These are phyloP conservation scores for Pluvianellus socialis DNA, from an alignment of 2,113 vertebrate genomes.

Conservation along the genomic window DNA sequence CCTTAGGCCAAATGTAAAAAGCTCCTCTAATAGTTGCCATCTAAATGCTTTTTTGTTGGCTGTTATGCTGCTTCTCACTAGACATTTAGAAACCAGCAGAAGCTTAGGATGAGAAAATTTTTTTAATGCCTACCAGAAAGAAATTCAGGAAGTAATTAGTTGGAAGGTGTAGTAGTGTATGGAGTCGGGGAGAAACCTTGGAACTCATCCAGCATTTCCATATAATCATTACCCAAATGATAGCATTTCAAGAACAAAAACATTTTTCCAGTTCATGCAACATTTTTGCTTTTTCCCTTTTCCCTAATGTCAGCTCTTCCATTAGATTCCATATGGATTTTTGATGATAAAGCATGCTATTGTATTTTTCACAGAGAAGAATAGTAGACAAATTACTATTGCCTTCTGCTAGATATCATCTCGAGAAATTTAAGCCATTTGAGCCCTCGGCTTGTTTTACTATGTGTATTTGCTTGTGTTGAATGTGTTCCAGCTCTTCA, in stretches of 20 bases:
- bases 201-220: neutral
- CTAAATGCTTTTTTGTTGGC: neutral
- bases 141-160: neutral
- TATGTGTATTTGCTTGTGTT: slow-evolving; percentile 72
- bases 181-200: neutral
- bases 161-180: neutral
- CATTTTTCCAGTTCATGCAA: neutral
- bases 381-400: neutral
- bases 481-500: slow-evolving; percentile 69
- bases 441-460: slow-evolving; percentile 53
- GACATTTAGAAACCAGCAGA: neutral
- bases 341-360: neutral
- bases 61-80: neutral
- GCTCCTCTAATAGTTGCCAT: neutral
- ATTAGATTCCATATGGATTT: neutral
- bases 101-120: neutral
- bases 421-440: slow-evolving; percentile 30
- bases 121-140: neutral
- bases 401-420: slow-evolving; percentile 10
- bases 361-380: neutral
- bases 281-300: neutral
- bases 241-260: neutral
- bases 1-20: neutral
- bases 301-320: neutral
- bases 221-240: neutral